Evolutionary conservation across 1,140 invertebrate genomes (phyloP).

Genomic region (Zaprionus tsacasi): DNA sequence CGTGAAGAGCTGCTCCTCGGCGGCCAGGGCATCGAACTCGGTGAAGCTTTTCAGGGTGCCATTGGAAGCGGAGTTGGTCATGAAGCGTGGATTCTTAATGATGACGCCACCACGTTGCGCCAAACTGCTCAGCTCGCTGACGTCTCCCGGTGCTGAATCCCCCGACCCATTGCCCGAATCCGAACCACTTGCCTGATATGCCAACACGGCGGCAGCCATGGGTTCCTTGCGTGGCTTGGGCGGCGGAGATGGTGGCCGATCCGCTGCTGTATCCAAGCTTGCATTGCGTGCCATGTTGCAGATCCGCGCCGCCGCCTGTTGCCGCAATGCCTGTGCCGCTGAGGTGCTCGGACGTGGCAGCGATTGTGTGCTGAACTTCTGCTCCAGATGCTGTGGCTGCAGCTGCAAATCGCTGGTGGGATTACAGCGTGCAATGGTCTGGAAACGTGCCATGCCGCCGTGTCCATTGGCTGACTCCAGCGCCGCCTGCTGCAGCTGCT

Average conservation of each 20-base stretch:
- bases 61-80: conserved; percentile 85
- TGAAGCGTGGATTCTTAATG: conserved; percentile 86
- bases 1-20: conserved; percentile 87
- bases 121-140: conserved; percentile 77
- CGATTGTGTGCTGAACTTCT: conserved; percentile 86
- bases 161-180: conserved; percentile 95
- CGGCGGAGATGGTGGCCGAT: conserved; percentile 86
- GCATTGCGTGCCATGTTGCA: conserved; percentile 85
- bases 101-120: conserved; percentile 85
- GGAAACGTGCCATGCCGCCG: conserved; percentile 66
- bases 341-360: conserved; percentile 84
- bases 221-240: conserved; percentile 88
- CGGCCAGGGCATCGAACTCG: conserved; percentile 87
- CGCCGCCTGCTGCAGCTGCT: conserved; percentile 47
- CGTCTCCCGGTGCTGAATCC: conserved; percentile 89
- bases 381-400: conserved; percentile 66
- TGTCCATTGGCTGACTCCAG: conserved; percentile 60
- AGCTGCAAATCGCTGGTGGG: conserved; percentile 61
- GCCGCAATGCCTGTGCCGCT: conserved; percentile 58
- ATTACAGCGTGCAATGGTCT: conserved; percentile 76
- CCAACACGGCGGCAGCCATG: conserved; percentile 85
- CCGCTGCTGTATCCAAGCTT: conserved; percentile 80
- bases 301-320: conserved; percentile 61
- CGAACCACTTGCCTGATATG: conserved; percentile 92
- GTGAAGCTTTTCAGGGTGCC: conserved; percentile 87